Percentiles rank a stretch among this genome's conserved stretches.
Conservation (phyloP, 64 coral and sea anemone genomes). For the Stichodactyla helianthus region DNA sequence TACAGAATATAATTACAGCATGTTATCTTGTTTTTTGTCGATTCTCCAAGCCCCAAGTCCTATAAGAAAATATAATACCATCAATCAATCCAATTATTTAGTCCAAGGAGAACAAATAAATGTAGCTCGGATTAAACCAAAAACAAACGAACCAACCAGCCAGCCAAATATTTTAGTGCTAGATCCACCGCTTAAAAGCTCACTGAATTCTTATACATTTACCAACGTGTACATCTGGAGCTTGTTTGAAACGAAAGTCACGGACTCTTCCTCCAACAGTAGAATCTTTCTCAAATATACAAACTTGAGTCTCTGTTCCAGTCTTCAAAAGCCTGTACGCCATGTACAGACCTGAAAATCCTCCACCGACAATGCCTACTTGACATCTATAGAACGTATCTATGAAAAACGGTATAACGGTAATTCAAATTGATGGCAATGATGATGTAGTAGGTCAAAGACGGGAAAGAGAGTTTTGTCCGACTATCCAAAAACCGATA, state of each 20-base stretch:
- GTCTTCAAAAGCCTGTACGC: slow-evolving; percentile 12
- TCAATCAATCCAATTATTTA: no score
- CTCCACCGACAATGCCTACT: slow-evolving; percentile 39
- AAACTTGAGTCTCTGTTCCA: slow-evolving; percentile 7
- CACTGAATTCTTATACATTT: neutral
- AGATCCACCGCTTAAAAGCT: no score
- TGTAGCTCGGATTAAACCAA: neutral
- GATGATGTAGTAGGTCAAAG: no score
- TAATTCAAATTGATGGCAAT: no score
- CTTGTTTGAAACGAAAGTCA: slow-evolving; percentile 16
- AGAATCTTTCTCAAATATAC: slow-evolving; percentile 27
- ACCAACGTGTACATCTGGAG: slow-evolving; percentile 23
- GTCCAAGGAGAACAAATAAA: no score
- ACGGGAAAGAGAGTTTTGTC: no score
- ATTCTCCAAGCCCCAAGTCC: slow-evolving; percentile 73
- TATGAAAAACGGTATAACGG: no score
- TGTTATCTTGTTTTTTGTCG: slow-evolving; percentile 51
- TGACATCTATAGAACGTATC: neutral
- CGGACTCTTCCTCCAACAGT: slow-evolving; percentile 16
- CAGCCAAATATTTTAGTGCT: no score
- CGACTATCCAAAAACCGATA: no score
- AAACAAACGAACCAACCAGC: no score
- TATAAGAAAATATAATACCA: neutral
- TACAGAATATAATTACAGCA: slow-evolving; percentile 48
- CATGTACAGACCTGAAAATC: slow-evolving; percentile 44